Conservation (phyloP, 2,797 vertebrate species). For the Notamacropus eugenii region DNA sequence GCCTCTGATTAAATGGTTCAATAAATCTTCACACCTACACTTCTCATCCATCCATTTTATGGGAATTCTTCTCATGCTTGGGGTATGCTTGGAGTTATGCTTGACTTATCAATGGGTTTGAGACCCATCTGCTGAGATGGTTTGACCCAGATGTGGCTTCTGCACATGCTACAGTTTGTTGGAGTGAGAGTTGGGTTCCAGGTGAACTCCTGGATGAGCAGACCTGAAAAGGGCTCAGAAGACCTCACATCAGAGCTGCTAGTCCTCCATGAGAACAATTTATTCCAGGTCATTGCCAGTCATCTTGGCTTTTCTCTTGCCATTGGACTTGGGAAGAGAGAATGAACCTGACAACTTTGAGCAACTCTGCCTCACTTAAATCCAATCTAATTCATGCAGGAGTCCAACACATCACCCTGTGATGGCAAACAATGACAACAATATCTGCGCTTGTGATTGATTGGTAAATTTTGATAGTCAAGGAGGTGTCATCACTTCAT, state of each 20-base stretch:
- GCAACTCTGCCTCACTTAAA: no score
- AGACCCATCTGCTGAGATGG: not conserved
- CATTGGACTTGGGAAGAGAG: no score
- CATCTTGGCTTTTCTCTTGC: no score
- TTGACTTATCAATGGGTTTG: not conserved
- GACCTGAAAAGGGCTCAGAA: no score
- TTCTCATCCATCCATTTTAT: not conserved
- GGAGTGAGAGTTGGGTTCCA: not conserved
- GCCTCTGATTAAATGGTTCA: not conserved
- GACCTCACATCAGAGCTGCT: not conserved
- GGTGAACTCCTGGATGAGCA: not conserved
- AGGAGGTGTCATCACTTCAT: not conserved
- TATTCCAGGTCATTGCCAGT: no score
- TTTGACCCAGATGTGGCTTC: not conserved
- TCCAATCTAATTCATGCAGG: no score
- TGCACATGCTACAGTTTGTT: not conserved
- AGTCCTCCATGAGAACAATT: not conserved
- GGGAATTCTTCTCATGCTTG: not conserved
- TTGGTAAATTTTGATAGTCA: not conserved
- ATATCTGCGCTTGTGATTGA: not conserved
- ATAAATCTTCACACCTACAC: not conserved
- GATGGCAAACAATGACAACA: no score
- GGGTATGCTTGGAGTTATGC: not conserved
- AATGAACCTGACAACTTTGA: no score
- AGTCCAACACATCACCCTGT: no score